Evolutionary conservation across 1,140 invertebrate genomes (phyloP), one percentile per base, ranked within the genome.

Genomic region (Helicoverpa zea): DNA sequence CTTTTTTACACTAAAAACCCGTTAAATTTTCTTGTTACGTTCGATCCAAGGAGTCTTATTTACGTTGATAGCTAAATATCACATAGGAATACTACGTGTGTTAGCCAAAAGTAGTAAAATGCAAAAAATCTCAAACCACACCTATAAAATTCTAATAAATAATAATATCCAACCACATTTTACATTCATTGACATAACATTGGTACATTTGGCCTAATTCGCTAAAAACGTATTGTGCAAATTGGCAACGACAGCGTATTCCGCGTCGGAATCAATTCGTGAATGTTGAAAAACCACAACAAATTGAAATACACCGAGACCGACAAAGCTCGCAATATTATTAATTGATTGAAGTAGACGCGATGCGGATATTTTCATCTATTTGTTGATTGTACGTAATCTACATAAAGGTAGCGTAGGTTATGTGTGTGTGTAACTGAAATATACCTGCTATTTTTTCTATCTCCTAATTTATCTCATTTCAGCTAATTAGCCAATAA

Each of bases 261-360:
- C 35, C 23, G 52, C 72, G 72, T 43, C 52, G 72, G 43, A 74
- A 74, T 74, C 72, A 74, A 74, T 81, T 83, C 80, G 78, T 16
- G 79, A 58, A 76, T 74, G 51, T 68, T 81, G 68, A 74, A 64
- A 49, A 77, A 83, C 82, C 82, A 43, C 79, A 78, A 63, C 80
- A 66, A 81, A 81, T 76, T 81, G 72, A 51, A 77, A 81, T 52
- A 81, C n/a, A 77, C 56, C 66, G 54, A 77, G 30, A 47, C 64
- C 64, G 16, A 72, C 52, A 81, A 49, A 80, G 49, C 73, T 81
- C 30, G 56, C 54, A 70, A 77, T 77, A 74, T 74, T 74, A 74
- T 77, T 77, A 77, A 63, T 77, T 77, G 54, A 63, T 54, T 63
- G 66, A 52, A 52, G 29, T 73, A 63, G 51, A 70, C 13, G 30